Evolutionary conservation across 2,888 invertebrate species (phyloP).

Genomic region (Parnassius mnemosyne): DNA sequence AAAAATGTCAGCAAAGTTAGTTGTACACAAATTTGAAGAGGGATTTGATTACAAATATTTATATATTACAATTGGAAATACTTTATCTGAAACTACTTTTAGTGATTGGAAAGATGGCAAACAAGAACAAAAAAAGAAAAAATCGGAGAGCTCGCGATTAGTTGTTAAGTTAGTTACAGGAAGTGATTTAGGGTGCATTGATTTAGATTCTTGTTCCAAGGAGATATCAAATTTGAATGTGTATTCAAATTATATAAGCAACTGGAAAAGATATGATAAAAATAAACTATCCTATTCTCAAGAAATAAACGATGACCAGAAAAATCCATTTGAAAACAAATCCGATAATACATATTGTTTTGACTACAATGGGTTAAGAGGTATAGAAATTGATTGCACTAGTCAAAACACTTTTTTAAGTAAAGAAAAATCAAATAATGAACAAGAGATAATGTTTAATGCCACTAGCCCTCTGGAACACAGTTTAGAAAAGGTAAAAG

Average conservation of each 20-base stretch:
- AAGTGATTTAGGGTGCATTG: constrained; percentile 50
- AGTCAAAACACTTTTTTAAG: constrained; percentile 6
- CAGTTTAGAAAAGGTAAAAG: constrained; percentile 69
- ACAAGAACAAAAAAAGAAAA: constrained; percentile 48
- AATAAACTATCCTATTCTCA: not conserved
- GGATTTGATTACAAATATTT: constrained; percentile 60
- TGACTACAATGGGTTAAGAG: not conserved
- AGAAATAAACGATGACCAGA: not conserved
- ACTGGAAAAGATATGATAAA: not conserved
- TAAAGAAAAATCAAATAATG: constrained; percentile 9
- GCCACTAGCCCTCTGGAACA: constrained; percentile 60
- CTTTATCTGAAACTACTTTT: constrained; percentile 44
- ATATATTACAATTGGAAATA: constrained; percentile 52
- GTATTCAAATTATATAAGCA: constrained; percentile 14
- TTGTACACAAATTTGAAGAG: constrained; percentile 69
- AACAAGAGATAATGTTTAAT: constrained; percentile 25
- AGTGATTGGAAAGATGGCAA: constrained; percentile 62
- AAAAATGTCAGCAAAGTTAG: constrained; percentile 72
- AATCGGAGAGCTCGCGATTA: constrained; percentile 55
- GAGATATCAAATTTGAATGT: constrained; percentile 39
- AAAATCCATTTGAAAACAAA: not conserved
- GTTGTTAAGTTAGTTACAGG: constrained; percentile 65
- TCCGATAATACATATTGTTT: not conserved
- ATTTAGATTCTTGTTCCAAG: constrained; percentile 62
- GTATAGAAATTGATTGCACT: constrained; percentile 4